Base-by-base conservation (phyloP, 2,888 invertebrate genomes). In the Drosophila mimica region DNA sequence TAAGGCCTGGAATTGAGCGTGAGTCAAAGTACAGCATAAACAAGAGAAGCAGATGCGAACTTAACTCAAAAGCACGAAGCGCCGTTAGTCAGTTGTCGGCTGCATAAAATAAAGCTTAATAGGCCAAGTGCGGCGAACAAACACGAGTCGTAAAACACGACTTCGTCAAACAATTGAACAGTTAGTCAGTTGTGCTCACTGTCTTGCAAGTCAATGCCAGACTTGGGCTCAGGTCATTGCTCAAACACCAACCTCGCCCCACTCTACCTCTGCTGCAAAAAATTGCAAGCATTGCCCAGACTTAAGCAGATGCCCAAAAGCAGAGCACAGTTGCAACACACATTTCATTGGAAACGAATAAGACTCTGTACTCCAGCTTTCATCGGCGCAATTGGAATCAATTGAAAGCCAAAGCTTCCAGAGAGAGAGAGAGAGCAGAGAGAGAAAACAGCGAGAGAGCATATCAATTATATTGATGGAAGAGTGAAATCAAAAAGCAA, bases 1-100 rank as follows among this genome's bases (percentile, higher is more conserved):
- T 76, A 51, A 83, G 79, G 81, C 81, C 76, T 62, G 74, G 70
- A 65, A 82, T 79, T 79, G 73, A 85, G 84, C 62, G 71, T 71
- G 75, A 74, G 73, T 75, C 62, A 57, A 70, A 66, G 61, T 31
- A 58, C 38, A 46, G 33, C 20, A 53, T 34, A 54, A 70, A 62
- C 25, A 53, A 40, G 53, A 67, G 65, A 62, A 65, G 60, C 70
- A 68, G 70, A 71, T 63, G 52, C 65, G 46, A 74, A 43, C 28
- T 54, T 2, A 70, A 63, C 69, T 71, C 30, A 68, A 74, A 64
- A 56, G 49, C 48, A 68, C 72, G 81, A 74, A 63, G 58, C 69
- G 58, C 79, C 76, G 82, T 84, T 82, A 82, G 70, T 64, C 69
- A 68, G 38, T 46, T 70, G 68, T 73, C 81, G 82, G 71, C 77